Base-by-base conservation (phyloP, 2,113 vertebrate genomes). In the Thunnus thynnus region DNA sequence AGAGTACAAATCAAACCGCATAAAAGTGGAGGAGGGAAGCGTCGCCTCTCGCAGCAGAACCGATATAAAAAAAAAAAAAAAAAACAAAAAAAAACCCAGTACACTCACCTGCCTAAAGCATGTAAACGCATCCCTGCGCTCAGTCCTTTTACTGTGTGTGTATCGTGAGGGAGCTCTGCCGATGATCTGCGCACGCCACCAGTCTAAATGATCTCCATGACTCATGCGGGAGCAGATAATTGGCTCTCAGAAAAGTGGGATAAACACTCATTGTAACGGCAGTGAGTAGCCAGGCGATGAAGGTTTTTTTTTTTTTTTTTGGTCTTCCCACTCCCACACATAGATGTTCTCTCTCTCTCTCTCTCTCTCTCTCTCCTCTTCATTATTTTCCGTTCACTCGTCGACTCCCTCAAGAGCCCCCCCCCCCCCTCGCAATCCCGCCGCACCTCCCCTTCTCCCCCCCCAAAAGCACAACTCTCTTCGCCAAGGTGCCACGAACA, bases 141-240 rank as follows among this genome's bases (percentile, higher is more conserved):
- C 66, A 1, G 50, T 78, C 64, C 88, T 86, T 68, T 73, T 14
- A 68, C 13, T 2, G 1, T 14, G 55, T 20, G 41, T 44, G 60
- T 32, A n/a, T 16, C 17, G 46, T 17, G 50, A 46, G 13, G n/a
- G 47, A 84, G 76, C 79, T 72, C 47, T 69, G 54, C 66, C 27
- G 66, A 44, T 13, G 30, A 55, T 71, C 89, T 90, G 78, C 74
- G 64, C 80, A 80, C 58, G 61, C 86, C 82, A 81, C 83, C 90
- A 71, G 92, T 81, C 90, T 93, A 84, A 86, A 91, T 92, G 78
- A 93, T 92, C 89, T 94, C 87, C 83, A 88, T 86, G 90, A 83
- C 70, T 93, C 91, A 88, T 32, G 88, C 44, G 3, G 80, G 80
- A 91, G 56, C 66, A 85, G 79, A 89, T 91, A 90, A 95, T 83